Evolutionary conservation across 1,140 invertebrate genomes (phyloP).

Genomic region (Saccostrea cuccullata): DNA sequence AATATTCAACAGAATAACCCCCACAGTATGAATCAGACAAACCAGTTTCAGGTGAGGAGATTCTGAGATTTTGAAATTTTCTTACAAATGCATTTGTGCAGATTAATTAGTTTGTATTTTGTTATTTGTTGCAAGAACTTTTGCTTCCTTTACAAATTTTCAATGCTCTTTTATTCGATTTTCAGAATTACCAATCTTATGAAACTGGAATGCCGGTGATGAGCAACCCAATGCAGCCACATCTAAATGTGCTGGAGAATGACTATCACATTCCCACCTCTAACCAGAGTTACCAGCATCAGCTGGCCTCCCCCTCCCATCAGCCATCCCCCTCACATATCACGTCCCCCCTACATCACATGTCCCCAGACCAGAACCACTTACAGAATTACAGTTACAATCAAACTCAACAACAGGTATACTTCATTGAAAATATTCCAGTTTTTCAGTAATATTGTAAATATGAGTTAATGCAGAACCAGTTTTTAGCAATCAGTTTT

Average conservation of each 20-base stretch:
- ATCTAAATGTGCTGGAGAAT: not conserved
- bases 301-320: slow-evolving; percentile 23
- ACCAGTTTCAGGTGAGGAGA: slow-evolving; percentile 47
- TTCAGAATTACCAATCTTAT: slow-evolving; percentile 51
- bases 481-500: not conserved
- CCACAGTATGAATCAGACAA: slow-evolving; percentile 39
- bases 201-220: slow-evolving; percentile 45
- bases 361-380: slow-evolving; percentile 46
- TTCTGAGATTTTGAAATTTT: not conserved
- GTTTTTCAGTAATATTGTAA: not conserved
- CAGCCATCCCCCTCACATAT: not conserved
- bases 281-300: slow-evolving; percentile 2
- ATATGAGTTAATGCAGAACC: too few species aligned
- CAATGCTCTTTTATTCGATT: not conserved
- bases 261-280: slow-evolving; percentile 30
- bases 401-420: slow-evolving; percentile 47
- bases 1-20: slow-evolving; percentile 14
- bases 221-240: slow-evolving; percentile 37
- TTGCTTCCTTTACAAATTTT: not conserved
- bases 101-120: not conserved
- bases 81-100: not conserved
- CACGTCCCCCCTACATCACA: slow-evolving; percentile 27
- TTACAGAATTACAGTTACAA: slow-evolving; percentile 39
- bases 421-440: not conserved
- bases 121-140: not conserved